Base-by-base conservation (phyloP, 1,140 invertebrate genomes). In the Holcopasites calliopsidis region DNA sequence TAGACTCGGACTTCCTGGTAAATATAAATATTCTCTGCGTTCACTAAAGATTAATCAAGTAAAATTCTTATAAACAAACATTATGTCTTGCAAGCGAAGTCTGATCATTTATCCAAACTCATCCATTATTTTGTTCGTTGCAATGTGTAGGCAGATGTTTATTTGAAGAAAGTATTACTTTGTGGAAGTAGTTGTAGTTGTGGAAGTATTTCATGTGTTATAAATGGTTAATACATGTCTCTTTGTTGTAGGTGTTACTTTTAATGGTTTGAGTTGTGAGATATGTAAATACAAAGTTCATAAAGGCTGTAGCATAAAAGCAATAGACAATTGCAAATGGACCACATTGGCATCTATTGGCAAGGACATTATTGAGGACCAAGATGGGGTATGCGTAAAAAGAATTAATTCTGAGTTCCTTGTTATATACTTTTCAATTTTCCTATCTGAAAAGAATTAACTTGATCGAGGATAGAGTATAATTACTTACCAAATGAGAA, bases 251-350 rank as follows among this genome's bases (percentile, higher is more conserved):
- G 97, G 97, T 47, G 97, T 99, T 23, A 97, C 97, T 2, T 97
- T 97, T 47, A 97, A 98, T 89, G 98, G 98, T 33, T 93, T 98
- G 21, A 98, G 97, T 79, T 99, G 98, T 92, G 98, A 99, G 93
- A 95, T 99, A 11, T 99, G 98, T 93, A 99, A 99, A 93, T 97
- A 96, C 91, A 99, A 99, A 92, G 96, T 97, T 35, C 98, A 99
- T 92, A 99, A 99, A 91, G 92, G 96, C 66, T 99, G 98, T 92
- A 97, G 97, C 0, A 93, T 95, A 44, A 97, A 98, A 90, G 97
- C 97, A 62, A 95, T 97, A 84, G 96, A 96, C 81, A 98, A 97
- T 86, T 99, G 98, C 93, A 99, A 99, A 90, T 99, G 98, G 98
- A 99, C 97, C 71, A 98, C 97, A 52, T 92, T 98, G 71, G 96